Evolutionary conservation across 2,797 vertebrate genomes (phyloP).

Genomic region (Staurois parvus): DNA sequence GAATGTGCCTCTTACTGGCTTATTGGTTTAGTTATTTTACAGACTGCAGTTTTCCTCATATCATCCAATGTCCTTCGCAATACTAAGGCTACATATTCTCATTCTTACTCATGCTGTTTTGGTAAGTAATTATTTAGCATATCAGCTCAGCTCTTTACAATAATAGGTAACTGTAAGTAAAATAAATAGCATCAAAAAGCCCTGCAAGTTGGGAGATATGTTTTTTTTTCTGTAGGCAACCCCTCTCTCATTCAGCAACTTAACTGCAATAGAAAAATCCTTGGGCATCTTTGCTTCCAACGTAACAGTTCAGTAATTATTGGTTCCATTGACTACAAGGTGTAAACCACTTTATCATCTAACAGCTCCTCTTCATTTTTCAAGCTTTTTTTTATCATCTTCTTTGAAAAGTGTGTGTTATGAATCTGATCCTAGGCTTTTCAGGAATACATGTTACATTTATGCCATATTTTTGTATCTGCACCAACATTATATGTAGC

Average conservation of each 20-base stretch:
- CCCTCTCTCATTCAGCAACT: neutral
- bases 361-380: neutral
- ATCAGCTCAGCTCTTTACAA: neutral
- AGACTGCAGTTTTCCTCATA: no score
- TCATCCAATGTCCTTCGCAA: no score
- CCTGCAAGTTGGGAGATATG: neutral
- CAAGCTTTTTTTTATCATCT: neutral
- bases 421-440: neutral
- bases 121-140: neutral
- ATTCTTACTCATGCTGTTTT: neutral
- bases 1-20: no score
- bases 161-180: neutral
- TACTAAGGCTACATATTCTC: no score
- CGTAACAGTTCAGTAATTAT: neutral
- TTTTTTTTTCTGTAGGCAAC: neutral
- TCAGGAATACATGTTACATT: neutral
- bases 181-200: no score
- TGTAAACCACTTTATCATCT: neutral
- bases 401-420: neutral
- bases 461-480: no score
- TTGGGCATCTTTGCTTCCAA: neutral
- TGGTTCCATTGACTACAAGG: neutral
- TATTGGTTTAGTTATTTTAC: no score
- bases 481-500: neutral
- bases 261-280: neutral